phyloP scores from a whole-genome alignment of 2,113 vertebrate species.

The Tetraodon nigroviridis region DNA sequence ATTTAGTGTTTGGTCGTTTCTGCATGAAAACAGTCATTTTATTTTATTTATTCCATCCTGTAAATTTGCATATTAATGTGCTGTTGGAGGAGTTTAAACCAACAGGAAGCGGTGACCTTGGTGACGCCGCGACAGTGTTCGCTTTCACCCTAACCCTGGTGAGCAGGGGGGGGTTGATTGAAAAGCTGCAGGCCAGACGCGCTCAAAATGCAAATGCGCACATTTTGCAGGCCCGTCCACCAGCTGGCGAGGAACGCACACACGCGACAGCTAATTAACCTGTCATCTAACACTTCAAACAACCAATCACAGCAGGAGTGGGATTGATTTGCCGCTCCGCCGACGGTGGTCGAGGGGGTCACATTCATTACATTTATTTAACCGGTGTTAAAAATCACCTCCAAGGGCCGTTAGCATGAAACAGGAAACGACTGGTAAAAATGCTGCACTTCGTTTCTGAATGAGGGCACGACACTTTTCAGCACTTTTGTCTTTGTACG shows the following conservation, averaged over 20 bases:
- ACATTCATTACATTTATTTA: background rate
- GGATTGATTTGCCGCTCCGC: conserved; percentile 14
- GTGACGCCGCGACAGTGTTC: background rate
- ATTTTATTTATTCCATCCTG: too few relatives aligned
- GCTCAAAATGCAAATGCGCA: conserved; percentile 45
- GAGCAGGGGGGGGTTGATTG: conserved; percentile 33
- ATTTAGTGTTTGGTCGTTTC: too few relatives aligned
- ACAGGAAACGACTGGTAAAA: too few relatives aligned
- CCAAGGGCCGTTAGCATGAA: too few relatives aligned
- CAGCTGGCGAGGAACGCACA: background rate
- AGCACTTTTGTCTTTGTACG: too few relatives aligned
- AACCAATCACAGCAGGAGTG: background rate
- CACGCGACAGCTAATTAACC: conserved; percentile 35
- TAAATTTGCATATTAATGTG: background rate
- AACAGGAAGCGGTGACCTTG: background rate
- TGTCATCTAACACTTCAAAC: conserved; percentile 33
- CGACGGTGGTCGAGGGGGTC: conserved; percentile 3
- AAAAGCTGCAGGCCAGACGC: conserved; percentile 9
- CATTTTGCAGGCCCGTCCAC: conserved; percentile 12
- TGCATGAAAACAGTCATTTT: too few relatives aligned
- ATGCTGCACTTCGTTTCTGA: conserved; percentile 16
- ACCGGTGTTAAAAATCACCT: too few relatives aligned
- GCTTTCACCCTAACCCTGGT: background rate
- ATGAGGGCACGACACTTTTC: background rate
- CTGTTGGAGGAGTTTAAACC: background rate